Base-by-base conservation (phyloP, 2,888 invertebrate species). In the Acleris laterana region DNA sequence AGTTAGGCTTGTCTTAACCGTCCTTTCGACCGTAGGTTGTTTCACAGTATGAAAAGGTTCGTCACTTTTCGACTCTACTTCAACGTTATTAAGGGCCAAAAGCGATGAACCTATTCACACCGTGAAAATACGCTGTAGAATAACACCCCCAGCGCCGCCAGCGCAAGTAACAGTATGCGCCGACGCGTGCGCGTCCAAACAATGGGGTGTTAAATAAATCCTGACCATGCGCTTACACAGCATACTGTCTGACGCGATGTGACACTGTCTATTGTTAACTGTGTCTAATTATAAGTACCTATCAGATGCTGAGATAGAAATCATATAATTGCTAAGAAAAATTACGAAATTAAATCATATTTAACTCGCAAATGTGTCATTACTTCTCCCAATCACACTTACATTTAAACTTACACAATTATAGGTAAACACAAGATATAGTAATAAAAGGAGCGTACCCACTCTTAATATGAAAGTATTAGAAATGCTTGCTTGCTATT, bases 291-390 rank as follows among this genome's bases (percentile, higher is more conserved):
- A 83, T 90, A 89, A 87, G 87, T 88, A 89, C 66, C 61, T 66
- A 85, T 88, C 86, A 85, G 85, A 90, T 85, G 91, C 91, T 89
- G 90, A 89, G 82, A 89, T 90, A 87, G 89, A 91, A 92, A 90
- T 80, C 82, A 79, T 90, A 89, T 89, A 91, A 90, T 86, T 89
- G 91, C 91, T 92, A 93, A 91, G 92, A 92, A 88, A 90, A 88
- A 90, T 90, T 90, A 92, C 87, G 87, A 89, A 92, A 93, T 91
- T 92, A 92, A 92, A 92, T 88, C 89, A 90, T 93, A 93, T 93
- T 93, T 92, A 92, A 93, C 91, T 91, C 89, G 91, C 88, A 81
- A 68, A 53, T 73, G 71, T 79, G 73, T 78, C 68, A 75, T 75
- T 72, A 32, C 32, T 76, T 51, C 28, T 65, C 16, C 25, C 32